These are phyloP conservation scores for Capreolus pygargus DNA, from an alignment of 2,113 vertebrate genomes.

Conservation along the genomic window DNA sequence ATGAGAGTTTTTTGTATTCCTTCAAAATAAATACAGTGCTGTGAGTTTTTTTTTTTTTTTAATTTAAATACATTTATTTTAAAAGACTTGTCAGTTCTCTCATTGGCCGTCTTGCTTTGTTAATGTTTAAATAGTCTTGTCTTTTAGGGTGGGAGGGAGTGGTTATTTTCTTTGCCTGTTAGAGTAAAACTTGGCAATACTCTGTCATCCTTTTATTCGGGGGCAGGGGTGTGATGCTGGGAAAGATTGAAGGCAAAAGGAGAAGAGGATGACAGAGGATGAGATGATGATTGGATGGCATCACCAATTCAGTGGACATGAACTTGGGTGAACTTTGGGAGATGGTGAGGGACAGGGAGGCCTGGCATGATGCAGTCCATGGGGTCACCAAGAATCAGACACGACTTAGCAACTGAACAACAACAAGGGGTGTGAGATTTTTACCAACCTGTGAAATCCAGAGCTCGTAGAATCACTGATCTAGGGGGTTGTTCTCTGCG, in stretches of 20 bases:
- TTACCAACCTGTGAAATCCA: slow-evolving; percentile 18
- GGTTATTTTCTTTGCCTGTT: background rate
- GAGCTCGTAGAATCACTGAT: background rate
- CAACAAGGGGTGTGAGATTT: background rate
- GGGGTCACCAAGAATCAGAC: background rate
- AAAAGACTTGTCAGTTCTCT: background rate
- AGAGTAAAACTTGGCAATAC: background rate
- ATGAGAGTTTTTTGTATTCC: background rate
- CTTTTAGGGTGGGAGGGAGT: background rate
- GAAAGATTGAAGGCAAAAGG: background rate
- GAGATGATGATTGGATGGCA: background rate
- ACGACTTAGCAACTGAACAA: background rate
- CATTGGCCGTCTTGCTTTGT: background rate
- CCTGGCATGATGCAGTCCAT: background rate
- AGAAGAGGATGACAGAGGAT: background rate
- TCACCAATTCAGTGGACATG: background rate
- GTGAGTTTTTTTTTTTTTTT: background rate
- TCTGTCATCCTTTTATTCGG: background rate
- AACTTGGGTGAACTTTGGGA: background rate
- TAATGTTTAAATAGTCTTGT: background rate
- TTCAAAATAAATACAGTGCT: slow-evolving; percentile 36
- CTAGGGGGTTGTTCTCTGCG: background rate
- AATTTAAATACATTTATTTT: slow-evolving; percentile 41
- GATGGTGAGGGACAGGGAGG: background rate
- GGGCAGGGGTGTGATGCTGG: background rate